Percentiles rank a stretch among this genome's conserved stretches.
These are phyloP conservation scores for Acanthaster planci DNA, from an alignment of 35 echinoderm and acorn worm species.

Conservation along the genomic window DNA sequence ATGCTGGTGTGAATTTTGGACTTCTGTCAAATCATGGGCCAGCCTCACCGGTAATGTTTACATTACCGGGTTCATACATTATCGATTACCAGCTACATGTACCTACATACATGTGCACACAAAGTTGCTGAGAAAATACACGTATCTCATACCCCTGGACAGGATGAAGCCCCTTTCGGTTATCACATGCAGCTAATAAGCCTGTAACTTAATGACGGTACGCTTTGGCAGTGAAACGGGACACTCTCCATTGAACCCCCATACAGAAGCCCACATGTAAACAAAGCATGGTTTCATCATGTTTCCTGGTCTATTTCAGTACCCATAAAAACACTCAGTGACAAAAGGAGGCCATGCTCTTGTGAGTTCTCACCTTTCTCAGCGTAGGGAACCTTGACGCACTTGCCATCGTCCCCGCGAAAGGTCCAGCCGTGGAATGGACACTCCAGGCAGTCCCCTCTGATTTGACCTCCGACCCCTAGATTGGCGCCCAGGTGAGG, in stretches of 20 bases:
- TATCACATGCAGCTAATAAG: too few relatives aligned
- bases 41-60: too few relatives aligned
- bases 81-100: too few relatives aligned
- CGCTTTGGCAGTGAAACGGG: not conserved
- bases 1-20: too few relatives aligned
- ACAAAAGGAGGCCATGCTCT: not conserved
- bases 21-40: too few relatives aligned
- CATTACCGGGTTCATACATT: too few relatives aligned
- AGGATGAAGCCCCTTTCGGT: too few relatives aligned
- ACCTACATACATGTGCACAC: too few relatives aligned
- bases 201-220: not conserved
- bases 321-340: not conserved
- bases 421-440: slow-evolving; percentile 96
- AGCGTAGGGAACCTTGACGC: slow-evolving; percentile 81
- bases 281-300: not conserved
- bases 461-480: slow-evolving; percentile 79
- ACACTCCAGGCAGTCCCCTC: slow-evolving; percentile 83
- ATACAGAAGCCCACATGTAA: not conserved
- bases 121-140: too few relatives aligned
- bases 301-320: not conserved
- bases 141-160: too few relatives aligned
- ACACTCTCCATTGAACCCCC: not conserved
- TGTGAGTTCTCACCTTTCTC: slow-evolving; percentile 65
- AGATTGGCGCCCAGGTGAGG: slow-evolving; percentile 94
- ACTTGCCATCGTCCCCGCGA: slow-evolving; percentile 78